Evolutionary conservation across 2,113 vertebrate species (phyloP).

Genomic region (Mirounga angustirostris): DNA sequence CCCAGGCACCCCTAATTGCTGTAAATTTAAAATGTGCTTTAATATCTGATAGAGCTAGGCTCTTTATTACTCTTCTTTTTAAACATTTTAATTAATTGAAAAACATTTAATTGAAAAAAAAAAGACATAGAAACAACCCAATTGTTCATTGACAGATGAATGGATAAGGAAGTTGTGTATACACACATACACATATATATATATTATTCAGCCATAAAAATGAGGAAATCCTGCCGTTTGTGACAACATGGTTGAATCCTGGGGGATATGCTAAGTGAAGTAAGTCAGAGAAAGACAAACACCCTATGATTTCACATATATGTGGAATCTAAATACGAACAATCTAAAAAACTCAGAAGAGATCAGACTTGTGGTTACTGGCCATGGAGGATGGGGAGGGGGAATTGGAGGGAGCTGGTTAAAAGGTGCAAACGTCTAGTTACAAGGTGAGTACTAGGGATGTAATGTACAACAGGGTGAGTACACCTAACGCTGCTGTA

Average conservation of each 20-base stretch:
- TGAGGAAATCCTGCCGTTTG: background rate
- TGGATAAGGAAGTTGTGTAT: background rate
- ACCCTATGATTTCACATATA: background rate
- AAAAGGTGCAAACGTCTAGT: background rate
- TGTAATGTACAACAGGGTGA: accelerated
- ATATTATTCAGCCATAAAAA: background rate
- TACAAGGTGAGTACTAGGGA: accelerated
- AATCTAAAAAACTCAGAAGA: background rate
- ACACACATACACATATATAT: too few species aligned
- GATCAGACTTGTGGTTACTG: background rate
- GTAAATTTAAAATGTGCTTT: background rate
- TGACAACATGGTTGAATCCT: background rate
- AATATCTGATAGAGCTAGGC: background rate
- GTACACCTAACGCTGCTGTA: accelerated
- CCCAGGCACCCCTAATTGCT: too few species aligned
- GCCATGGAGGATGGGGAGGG: background rate
- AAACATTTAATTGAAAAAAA: background rate
- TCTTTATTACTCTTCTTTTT: background rate
- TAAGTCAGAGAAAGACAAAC: background rate
- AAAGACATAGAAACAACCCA: background rate
- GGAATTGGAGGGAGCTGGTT: background rate
- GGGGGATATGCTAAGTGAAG: background rate
- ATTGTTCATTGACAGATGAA: background rate
- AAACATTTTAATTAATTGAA: background rate
- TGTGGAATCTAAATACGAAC: background rate